Evolutionary conservation across 2,113 vertebrate species (phyloP).

Genomic region (Lophotis ruficrista): DNA sequence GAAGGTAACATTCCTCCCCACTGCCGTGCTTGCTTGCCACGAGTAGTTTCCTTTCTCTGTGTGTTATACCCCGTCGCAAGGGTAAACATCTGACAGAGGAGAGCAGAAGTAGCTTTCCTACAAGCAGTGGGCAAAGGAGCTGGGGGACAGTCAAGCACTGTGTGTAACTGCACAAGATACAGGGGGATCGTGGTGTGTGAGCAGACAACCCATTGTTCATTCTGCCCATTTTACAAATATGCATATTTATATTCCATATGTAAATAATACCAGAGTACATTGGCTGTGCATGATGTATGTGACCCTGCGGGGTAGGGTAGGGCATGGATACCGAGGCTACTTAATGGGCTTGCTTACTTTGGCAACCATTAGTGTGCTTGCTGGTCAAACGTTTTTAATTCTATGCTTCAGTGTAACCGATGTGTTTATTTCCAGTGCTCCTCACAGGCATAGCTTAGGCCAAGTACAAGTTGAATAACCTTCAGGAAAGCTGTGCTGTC

Average conservation of each 20-base stretch:
- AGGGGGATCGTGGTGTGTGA: background rate
- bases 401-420: background rate
- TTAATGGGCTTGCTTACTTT: slow-evolving; percentile 28
- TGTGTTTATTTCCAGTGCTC: slow-evolving; percentile 62
- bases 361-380: background rate
- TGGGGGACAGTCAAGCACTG: accelerated
- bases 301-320: accelerated
- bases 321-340: background rate
- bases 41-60: background rate
- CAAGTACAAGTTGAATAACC: slow-evolving; percentile 98
- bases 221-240: background rate
- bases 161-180: background rate
- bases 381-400: background rate
- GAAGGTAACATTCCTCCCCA: background rate
- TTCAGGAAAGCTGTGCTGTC: slow-evolving; percentile 97
- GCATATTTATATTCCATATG: background rate
- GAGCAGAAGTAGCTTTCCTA: background rate
- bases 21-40: accelerated
- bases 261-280: background rate
- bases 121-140: background rate
- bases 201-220: background rate
- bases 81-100: background rate
- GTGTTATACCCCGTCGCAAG: accelerated
- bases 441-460: slow-evolving; percentile 77
- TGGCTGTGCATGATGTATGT: background rate